Evolutionary conservation across 1,140 invertebrate genomes (phyloP).

Genomic region (Lucilia cuprina): DNA sequence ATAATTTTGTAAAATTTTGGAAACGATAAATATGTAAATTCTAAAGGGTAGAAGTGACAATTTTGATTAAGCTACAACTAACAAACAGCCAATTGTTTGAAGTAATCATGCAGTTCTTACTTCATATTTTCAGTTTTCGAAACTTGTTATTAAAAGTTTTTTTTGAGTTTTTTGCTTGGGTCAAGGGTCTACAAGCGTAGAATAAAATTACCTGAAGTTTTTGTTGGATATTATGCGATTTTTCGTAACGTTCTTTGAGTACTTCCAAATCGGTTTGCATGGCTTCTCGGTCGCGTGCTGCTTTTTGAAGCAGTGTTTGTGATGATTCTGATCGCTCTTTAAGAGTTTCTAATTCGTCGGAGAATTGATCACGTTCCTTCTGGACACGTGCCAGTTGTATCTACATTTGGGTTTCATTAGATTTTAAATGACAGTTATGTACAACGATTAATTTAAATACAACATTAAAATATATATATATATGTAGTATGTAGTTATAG

Average conservation of each 20-base stretch:
- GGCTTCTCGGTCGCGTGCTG: constrained; percentile 84
- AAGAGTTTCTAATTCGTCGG: constrained; percentile 80
- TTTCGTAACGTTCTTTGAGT: constrained; percentile 87
- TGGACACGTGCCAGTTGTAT: constrained; percentile 77
- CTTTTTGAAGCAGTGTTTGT: constrained; percentile 79
- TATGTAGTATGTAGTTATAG: neutral
- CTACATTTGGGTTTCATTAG: constrained; percentile 59
- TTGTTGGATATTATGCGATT: constrained; percentile 81
- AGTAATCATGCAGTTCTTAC: constrained; percentile 24
- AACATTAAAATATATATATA: neutral
- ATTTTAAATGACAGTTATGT: constrained; percentile 33
- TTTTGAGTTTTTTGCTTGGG: constrained; percentile 17
- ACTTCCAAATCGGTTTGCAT: constrained; percentile 84
- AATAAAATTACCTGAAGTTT: constrained; percentile 73
- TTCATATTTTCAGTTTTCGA: constrained; percentile 20
- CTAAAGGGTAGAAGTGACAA: constrained; percentile 5
- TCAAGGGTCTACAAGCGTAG: neutral
- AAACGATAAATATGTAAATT: constrained; percentile 28
- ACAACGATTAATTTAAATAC: constrained; percentile 29
- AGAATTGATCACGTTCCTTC: constrained; percentile 84
- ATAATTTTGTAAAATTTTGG: constrained; percentile 16
- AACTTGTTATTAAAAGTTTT: constrained; percentile 7
- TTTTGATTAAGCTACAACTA: constrained; percentile 52
- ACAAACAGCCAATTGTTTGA: constrained; percentile 54
- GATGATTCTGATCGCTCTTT: constrained; percentile 82